Evolutionary conservation across 2,113 vertebrate species (phyloP), one percentile per base, ranked within the genome.

Genomic region (Sceloporus undulatus): DNA sequence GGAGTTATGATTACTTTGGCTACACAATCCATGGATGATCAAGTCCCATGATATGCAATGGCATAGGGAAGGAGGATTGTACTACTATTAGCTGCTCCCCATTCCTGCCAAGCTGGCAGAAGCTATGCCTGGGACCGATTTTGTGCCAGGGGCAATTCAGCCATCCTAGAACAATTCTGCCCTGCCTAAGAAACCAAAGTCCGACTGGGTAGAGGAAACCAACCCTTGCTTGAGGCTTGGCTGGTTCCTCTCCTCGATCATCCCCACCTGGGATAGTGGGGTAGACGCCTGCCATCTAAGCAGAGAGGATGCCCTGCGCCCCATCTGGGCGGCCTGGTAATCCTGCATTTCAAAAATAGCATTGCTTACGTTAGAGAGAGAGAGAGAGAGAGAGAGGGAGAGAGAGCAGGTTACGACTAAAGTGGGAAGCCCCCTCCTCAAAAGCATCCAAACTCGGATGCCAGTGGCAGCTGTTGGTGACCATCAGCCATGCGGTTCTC

Each of bases 261-360:
- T 40, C 59, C 23, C 10, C 14, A 16, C 23, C 27, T 1, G 40
- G 65, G 40, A 79, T 4, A 40, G 34, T 0, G 7, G 48, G 48
- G 48, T 48, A 48, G 6, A 48, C 65, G 16, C 16, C 54, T 2
- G 54, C 73, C 71, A 62, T 42, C 7, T 13, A 77, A 25, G 14
- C 56, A 79, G 79, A 70, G 76, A 79, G 70, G n/a, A 9, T 13
- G 27, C 42, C 4, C 23, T 29, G 62, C 62, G 42, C 74, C 16
- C 75, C 59, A 48, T 40, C n/a, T 79, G 75, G 68, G 48, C 48
- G 5, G 2, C 42, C 75, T 7, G 65, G 79, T 79, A 68, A 79
- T 70, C 85, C 76, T 29, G 10, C 16, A 79, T 56, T 79, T 79
- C 85, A 86, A 86, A 86, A 86, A 86, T 86, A 86, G 85, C 85